Evolutionary conservation across 2,797 vertebrate species (phyloP).

Genomic region (Leptatherina wallacei): DNA sequence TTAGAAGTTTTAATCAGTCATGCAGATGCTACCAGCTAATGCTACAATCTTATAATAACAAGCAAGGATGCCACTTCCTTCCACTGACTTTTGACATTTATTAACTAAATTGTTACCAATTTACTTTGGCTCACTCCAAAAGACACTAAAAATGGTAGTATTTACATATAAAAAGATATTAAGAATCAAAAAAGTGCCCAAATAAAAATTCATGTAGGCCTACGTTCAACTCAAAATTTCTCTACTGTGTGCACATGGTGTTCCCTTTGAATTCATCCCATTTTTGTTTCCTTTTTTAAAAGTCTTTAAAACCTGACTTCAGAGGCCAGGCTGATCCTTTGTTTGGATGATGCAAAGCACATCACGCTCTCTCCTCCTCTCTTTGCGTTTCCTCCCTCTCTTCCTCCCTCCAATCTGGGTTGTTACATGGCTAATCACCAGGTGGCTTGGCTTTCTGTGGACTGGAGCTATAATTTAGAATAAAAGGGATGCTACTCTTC

Average conservation of each 20-base stretch:
- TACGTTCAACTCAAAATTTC: slow-evolving; percentile 40
- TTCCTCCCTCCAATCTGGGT: slow-evolving; percentile 28
- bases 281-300: slow-evolving; percentile 31
- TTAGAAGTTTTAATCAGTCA: slow-evolving; percentile 65
- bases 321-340: slow-evolving; percentile 40
- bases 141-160: slow-evolving; percentile 62
- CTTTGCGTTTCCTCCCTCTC: slow-evolving; percentile 19
- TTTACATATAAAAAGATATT: slow-evolving; percentile 64
- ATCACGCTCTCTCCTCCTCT: slow-evolving; percentile 59
- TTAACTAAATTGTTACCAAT: slow-evolving; percentile 56
- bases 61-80: slow-evolving; percentile 59
- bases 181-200: slow-evolving; percentile 72
- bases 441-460: slow-evolving; percentile 39
- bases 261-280: slow-evolving; percentile 60
- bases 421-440: slow-evolving; percentile 61
- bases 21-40: slow-evolving; percentile 82
- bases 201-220: slow-evolving; percentile 46
- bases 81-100: slow-evolving; percentile 49
- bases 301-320: slow-evolving; percentile 36
- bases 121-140: slow-evolving; percentile 76
- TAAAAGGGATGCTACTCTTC: slow-evolving; percentile 48
- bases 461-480: slow-evolving; percentile 65
- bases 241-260: slow-evolving; percentile 55
- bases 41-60: slow-evolving; percentile 79
- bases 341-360: slow-evolving; percentile 59